These are phyloP conservation scores for Ormyrus rosae DNA, from an alignment of 2,888 invertebrate genomes.

Conservation along the genomic window DNA sequence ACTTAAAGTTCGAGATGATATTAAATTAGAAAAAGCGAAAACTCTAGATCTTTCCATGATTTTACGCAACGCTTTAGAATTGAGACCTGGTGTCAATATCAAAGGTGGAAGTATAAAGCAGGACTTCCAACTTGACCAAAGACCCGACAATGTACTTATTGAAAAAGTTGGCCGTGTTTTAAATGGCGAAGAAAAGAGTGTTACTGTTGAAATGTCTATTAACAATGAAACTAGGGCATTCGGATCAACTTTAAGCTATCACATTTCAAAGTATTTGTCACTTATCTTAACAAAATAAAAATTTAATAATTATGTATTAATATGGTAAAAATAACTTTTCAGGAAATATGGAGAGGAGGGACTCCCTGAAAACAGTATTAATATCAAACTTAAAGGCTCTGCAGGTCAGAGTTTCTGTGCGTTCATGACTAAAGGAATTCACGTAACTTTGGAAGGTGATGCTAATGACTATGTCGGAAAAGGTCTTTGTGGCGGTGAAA, in stretches of 20 bases:
- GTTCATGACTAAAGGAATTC: conserved; percentile 93
- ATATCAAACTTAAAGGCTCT: conserved; percentile 91
- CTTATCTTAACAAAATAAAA: too few relatives aligned
- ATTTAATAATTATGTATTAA: too few relatives aligned
- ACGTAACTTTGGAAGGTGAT: conserved; percentile 95
- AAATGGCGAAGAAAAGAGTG: conserved; percentile 82
- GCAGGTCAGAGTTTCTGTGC: conserved; percentile 99
- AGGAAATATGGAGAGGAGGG: conserved; percentile 93
- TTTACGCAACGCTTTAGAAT: conserved; percentile 91
- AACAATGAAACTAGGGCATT: conserved; percentile 95
- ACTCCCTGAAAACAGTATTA: conserved; percentile 87
- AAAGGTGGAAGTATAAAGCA: conserved; percentile 90
- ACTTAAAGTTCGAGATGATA: conserved; percentile 84
- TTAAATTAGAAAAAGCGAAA: conserved; percentile 86
- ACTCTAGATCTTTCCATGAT: conserved; percentile 90
- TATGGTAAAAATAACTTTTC: conserved; percentile 54
- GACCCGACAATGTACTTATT: conserved; percentile 87
- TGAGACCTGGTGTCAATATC: conserved; percentile 94
- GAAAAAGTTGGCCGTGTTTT: conserved; percentile 85
- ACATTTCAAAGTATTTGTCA: conserved; percentile 90
- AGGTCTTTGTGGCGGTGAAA: conserved; percentile 95
- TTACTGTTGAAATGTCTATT: conserved; percentile 87
- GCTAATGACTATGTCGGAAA: conserved; percentile 99
- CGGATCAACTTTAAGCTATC: conserved; percentile 94
- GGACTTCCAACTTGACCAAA: conserved; percentile 91